Percentiles rank a stretch among this genome's conserved stretches.
Evolutionary conservation across 2,888 invertebrate genomes (phyloP).

Genomic region (Orthonevra nobilis): DNA sequence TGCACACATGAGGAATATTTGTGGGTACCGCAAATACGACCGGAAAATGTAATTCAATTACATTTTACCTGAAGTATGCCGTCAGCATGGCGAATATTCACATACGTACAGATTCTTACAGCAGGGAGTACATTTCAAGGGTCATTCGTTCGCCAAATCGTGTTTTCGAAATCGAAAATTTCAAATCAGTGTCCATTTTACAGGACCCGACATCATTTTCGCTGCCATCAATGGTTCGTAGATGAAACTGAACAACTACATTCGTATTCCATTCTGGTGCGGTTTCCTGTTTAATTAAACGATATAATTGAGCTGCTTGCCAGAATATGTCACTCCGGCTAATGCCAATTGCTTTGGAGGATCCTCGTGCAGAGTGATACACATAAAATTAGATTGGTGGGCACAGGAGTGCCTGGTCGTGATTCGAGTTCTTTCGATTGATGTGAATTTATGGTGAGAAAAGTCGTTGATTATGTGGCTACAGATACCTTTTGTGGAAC

Average conservation of each 20-base stretch:
- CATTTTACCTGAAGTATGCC: constrained; percentile 46
- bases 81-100: constrained; percentile 24
- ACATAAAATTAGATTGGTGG: constrained; percentile 47
- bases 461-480: constrained; percentile 66
- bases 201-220: background rate
- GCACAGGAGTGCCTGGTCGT: constrained; percentile 14
- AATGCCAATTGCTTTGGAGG: constrained; percentile 64
- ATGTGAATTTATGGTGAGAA: constrained; percentile 63
- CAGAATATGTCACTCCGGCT: constrained; percentile 57
- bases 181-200: constrained; percentile 12
- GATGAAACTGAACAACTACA: background rate
- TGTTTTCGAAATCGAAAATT: constrained; percentile 51
- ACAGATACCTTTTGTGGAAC: constrained; percentile 29
- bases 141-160: constrained; percentile 59
- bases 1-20: too few relatives aligned
- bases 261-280: constrained; percentile 39
- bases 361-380: constrained; percentile 31
- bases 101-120: constrained; percentile 43
- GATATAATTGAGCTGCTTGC: constrained; percentile 66
- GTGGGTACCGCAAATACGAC: constrained; percentile 29
- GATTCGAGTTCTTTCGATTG: constrained; percentile 54
- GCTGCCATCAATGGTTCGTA: background rate
- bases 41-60: constrained; percentile 62
- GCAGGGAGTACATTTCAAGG: constrained; percentile 54
- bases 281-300: constrained; percentile 68